phyloP scores from a whole-genome alignment of 2,113 vertebrate species.

The Silurus meridionalis region DNA sequence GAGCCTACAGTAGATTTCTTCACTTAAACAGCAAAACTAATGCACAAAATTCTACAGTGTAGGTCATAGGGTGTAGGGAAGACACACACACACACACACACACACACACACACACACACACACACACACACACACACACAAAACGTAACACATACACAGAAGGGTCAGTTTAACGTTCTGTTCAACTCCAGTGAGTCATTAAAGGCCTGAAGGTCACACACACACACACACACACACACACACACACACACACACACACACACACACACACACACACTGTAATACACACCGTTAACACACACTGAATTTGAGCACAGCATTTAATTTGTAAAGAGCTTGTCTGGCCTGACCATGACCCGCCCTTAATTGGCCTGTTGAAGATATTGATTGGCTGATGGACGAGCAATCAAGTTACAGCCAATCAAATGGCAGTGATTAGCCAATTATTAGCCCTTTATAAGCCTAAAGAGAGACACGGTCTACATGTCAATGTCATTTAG shows the following conservation, averaged over 20 bases:
- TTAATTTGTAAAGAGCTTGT: constrained; percentile 76
- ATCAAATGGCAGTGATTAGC: constrained; percentile 63
- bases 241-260: constrained; percentile 55
- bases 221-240: constrained; percentile 48
- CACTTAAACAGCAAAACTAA: not conserved
- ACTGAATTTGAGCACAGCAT: constrained; percentile 73
- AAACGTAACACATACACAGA: not conserved
- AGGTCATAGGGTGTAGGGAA: not conserved
- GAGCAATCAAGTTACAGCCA: constrained; percentile 70
- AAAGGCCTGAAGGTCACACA: constrained; percentile 72
- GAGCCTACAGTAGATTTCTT: not conserved
- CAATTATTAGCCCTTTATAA: constrained; percentile 63
- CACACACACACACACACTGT: constrained; percentile 39
- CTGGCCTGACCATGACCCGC: constrained; percentile 72
- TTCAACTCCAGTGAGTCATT: constrained; percentile 67
- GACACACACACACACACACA: constrained; percentile 11
- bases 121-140: constrained; percentile 14
- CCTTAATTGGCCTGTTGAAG: constrained; percentile 78
- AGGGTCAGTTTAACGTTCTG: constrained; percentile 64
- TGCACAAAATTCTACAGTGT: not conserved
- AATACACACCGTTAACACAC: constrained; percentile 47
- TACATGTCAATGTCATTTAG: constrained; percentile 67
- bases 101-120: constrained; percentile 23
- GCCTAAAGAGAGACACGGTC: constrained; percentile 54
- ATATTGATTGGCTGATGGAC: constrained; percentile 75